Evolutionary conservation across 2,888 invertebrate species (phyloP).

Genomic region (Tuberolachnus salignus): DNA sequence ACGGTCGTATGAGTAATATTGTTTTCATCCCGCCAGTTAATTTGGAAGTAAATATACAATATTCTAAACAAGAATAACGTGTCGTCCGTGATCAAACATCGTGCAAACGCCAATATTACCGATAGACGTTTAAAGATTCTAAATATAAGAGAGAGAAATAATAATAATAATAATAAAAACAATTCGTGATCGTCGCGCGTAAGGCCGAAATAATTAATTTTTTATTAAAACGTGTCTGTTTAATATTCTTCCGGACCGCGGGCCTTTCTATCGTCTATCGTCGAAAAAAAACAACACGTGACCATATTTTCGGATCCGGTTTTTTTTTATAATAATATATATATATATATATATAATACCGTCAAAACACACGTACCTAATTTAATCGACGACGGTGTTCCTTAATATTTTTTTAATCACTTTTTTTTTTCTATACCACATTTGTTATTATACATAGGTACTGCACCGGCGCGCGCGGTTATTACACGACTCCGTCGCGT

Average conservation of each 20-base stretch:
- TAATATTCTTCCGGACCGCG: constrained; percentile 28
- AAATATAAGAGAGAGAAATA: too few relatives aligned
- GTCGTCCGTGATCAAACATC: too few relatives aligned
- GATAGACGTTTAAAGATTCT: too few relatives aligned
- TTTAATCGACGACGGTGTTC: background rate
- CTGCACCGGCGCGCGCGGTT: background rate
- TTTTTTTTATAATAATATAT: background rate
- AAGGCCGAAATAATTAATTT: background rate
- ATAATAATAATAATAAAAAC: too few relatives aligned
- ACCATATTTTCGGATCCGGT: constrained; percentile 17
- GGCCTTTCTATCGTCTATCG: background rate
- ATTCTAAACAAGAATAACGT: too few relatives aligned
- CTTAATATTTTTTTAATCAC: background rate
- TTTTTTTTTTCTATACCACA: background rate
- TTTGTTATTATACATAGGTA: too few relatives aligned
- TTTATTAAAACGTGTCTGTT: constrained; percentile 16
- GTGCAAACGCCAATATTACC: too few relatives aligned
- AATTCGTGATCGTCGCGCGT: too few relatives aligned
- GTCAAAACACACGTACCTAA: background rate
- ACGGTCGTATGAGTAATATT: too few relatives aligned
- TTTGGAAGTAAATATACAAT: too few relatives aligned
- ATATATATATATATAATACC: too few relatives aligned
- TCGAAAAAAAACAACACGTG: constrained; percentile 15
- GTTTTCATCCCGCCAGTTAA: too few relatives aligned
- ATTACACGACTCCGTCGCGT: background rate